These are phyloP conservation scores for Lepidocolaptes lacrymiger DNA, from an alignment of 2,797 vertebrate genomes.

Conservation along the genomic window DNA sequence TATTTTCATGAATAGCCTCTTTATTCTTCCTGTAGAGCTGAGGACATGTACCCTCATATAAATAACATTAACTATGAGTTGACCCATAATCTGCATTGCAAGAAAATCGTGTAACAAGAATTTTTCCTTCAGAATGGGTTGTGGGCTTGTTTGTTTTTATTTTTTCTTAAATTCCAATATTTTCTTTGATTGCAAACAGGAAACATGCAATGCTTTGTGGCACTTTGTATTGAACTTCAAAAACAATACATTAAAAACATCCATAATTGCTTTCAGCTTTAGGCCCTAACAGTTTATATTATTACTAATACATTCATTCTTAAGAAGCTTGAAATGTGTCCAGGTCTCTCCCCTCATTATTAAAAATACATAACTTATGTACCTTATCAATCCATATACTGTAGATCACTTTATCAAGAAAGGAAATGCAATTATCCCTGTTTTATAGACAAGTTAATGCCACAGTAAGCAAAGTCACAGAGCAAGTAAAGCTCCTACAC, in stretches of 20 bases:
- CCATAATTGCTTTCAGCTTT: not conserved
- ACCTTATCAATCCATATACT: not conserved
- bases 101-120: not conserved
- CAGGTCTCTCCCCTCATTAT: not conserved
- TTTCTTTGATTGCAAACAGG: not conserved
- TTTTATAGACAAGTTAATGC: slow-evolving; percentile 16
- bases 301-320: not conserved
- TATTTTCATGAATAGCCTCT: slow-evolving; percentile 16
- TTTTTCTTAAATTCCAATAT: not conserved
- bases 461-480: not conserved
- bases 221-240: not conserved
- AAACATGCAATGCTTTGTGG: not conserved
- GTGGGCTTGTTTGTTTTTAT: not conserved
- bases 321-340: slow-evolving; percentile 7
- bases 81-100: not conserved
- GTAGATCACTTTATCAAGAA: not conserved
- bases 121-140: not conserved
- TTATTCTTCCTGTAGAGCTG: not conserved
- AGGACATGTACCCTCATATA: not conserved
- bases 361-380: not conserved
- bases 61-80: not conserved
- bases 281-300: not conserved
- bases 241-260: not conserved
- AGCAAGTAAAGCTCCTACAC: not conserved
- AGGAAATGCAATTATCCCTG: not conserved